Conservation (phyloP, 1,140 invertebrate genomes). For the Listronotus bonariensis region DNA sequence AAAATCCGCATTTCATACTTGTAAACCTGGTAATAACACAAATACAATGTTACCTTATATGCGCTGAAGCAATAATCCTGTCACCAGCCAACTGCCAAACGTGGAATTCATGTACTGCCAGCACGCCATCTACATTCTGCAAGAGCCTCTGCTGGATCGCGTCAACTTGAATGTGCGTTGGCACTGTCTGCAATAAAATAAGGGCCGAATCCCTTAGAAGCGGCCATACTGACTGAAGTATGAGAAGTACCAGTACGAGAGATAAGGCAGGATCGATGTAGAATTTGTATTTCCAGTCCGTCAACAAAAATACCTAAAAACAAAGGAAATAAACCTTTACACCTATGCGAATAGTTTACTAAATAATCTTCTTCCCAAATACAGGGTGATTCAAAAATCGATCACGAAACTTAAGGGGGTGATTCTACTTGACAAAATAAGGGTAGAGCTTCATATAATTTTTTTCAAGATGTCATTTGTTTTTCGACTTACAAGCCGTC, state of each 20-base stretch:
- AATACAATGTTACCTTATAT: slow-evolving; percentile 71
- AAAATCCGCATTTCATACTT: neutral
- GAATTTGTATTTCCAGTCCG: slow-evolving; percentile 78
- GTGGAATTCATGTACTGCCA: slow-evolving; percentile 93
- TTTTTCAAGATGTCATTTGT: too few relatives aligned
- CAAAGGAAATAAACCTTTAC: too few relatives aligned
- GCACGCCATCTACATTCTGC: slow-evolving; percentile 84
- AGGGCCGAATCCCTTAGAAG: slow-evolving; percentile 84
- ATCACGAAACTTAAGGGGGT: too few relatives aligned
- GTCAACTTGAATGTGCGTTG: slow-evolving; percentile 90
- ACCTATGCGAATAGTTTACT: too few relatives aligned
- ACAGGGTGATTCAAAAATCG: too few relatives aligned
- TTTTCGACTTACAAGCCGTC: too few relatives aligned
- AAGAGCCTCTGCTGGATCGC: slow-evolving; percentile 83
- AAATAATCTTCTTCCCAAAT: too few relatives aligned
- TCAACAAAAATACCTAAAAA: slow-evolving; percentile 76
- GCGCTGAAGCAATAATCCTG: slow-evolving; percentile 90
- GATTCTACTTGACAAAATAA: too few relatives aligned
- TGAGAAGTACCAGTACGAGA: slow-evolving; percentile 78
- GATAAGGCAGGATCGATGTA: slow-evolving; percentile 96
- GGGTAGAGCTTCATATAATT: too few relatives aligned
- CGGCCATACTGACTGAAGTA: slow-evolving; percentile 84
- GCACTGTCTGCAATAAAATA: slow-evolving; percentile 89
- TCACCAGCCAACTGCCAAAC: slow-evolving; percentile 93
- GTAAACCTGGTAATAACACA: too few relatives aligned